A percentile compares a stretch with the other conserved stretches of the same genome.
These are phyloP conservation scores for Lasiommata megera DNA, from an alignment of 2,888 invertebrate species.

Conservation along the genomic window DNA sequence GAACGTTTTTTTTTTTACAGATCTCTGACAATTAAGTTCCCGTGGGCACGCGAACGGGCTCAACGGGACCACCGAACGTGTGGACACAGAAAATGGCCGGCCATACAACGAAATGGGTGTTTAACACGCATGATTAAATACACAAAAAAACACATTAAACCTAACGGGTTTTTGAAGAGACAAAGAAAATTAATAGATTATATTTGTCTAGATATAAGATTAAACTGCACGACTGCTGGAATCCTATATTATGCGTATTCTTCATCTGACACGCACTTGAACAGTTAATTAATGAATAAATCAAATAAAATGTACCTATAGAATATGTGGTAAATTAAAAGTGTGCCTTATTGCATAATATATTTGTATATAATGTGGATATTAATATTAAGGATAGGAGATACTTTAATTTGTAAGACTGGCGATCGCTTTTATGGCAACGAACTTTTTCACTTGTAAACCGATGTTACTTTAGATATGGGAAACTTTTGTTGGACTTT, in stretches of 20 bases:
- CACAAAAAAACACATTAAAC: too few species aligned
- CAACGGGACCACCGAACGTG: slow-evolving; percentile 71
- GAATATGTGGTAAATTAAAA: slow-evolving; percentile 7
- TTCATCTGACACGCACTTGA: not conserved
- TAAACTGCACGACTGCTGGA: too few species aligned
- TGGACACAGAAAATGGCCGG: slow-evolving; percentile 60
- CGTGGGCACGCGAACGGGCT: slow-evolving; percentile 70
- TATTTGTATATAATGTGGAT: slow-evolving; percentile 50
- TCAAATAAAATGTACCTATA: not conserved
- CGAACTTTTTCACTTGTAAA: not conserved
- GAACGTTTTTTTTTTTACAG: slow-evolving; percentile 42
- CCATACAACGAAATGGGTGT: slow-evolving; percentile 72
- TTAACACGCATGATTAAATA: slow-evolving; percentile 36
- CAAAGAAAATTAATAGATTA: not conserved
- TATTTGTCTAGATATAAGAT: not conserved
- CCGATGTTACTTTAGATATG: not conserved
- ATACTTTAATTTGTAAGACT: slow-evolving; percentile 23
- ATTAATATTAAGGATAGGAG: slow-evolving; percentile 27
- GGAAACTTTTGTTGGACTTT: too few species aligned
- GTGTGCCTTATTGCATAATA: slow-evolving; percentile 34
- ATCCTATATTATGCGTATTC: too few species aligned
- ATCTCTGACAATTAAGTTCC: slow-evolving; percentile 79
- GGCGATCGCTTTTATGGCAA: slow-evolving; percentile 13
- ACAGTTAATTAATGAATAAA: not conserved
- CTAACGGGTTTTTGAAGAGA: not conserved